Evolutionary conservation across 2,113 vertebrate genomes (phyloP).

Genomic region (Noturus placidus): DNA sequence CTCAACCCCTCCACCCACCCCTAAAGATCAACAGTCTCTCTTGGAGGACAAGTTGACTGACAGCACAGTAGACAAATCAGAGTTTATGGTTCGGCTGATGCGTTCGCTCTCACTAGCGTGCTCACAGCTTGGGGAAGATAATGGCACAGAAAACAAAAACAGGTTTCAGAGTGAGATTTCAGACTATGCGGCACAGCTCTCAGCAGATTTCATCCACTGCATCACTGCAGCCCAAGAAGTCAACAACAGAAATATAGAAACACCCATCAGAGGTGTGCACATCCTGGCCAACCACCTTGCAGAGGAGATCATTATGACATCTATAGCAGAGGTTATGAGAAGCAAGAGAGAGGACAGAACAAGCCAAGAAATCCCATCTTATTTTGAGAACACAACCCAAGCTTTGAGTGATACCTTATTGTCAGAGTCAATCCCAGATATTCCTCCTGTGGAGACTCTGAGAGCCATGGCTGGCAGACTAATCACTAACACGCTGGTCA

Average conservation of each 20-base stretch:
- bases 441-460: slow-evolving; percentile 26
- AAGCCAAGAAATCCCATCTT: not conserved
- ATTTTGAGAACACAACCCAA: slow-evolving; percentile 26
- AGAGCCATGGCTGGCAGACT: slow-evolving; percentile 46
- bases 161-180: slow-evolving; percentile 26
- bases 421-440: slow-evolving; percentile 11
- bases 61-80: slow-evolving; percentile 35
- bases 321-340: slow-evolving; percentile 56
- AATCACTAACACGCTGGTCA: slow-evolving; percentile 34
- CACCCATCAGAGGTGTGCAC: slow-evolving; percentile 39
- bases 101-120: slow-evolving; percentile 63
- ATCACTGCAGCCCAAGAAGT: slow-evolving; percentile 16
- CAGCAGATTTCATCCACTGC: slow-evolving; percentile 55
- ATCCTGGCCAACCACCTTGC: slow-evolving; percentile 56
- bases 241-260: not conserved
- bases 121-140: slow-evolving; percentile 20
- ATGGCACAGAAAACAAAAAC: not conserved
- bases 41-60: slow-evolving; percentile 19
- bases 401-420: not conserved
- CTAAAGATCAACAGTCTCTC: slow-evolving; percentile 59
- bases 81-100: slow-evolving; percentile 67
- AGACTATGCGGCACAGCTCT: slow-evolving; percentile 62
- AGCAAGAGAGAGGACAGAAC: not conserved
- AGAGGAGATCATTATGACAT: slow-evolving; percentile 58
- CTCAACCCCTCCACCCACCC: slow-evolving; percentile 72